Evolutionary conservation across 2,888 invertebrate species (phyloP).

Genomic region (Leptarthrus brevirostris): DNA sequence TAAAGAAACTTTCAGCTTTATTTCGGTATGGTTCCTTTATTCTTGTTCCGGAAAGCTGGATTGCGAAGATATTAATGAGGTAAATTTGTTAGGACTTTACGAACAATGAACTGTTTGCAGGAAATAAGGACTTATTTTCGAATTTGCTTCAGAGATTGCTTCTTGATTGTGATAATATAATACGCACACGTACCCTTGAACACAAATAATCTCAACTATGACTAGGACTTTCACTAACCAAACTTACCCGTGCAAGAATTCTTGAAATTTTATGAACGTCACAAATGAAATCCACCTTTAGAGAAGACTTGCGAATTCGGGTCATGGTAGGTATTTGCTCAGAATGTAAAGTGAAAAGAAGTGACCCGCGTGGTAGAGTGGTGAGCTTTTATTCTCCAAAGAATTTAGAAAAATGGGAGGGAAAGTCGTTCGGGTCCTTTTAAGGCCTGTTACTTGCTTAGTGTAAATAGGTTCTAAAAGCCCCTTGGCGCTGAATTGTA

Average conservation of each 20-base stretch:
- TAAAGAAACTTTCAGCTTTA: constrained; percentile 15
- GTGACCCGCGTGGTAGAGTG: constrained; percentile 5
- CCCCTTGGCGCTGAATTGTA: constrained; percentile 32
- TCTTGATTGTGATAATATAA: too few species aligned
- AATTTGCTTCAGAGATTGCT: too few species aligned
- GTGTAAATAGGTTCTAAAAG: constrained; percentile 32
- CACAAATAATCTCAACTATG: too few species aligned
- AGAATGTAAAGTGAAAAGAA: constrained; percentile 12
- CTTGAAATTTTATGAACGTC: background rate
- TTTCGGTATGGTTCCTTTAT: constrained; percentile 10
- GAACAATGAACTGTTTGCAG: too few species aligned
- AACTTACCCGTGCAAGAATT: too few species aligned
- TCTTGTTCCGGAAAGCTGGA: constrained; percentile 27
- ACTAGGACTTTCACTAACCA: too few species aligned
- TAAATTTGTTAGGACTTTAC: too few species aligned
- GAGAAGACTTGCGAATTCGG: constrained; percentile 2
- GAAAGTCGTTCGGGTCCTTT: constrained; percentile 25
- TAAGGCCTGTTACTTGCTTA: constrained; percentile 32
- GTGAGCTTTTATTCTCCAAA: constrained; percentile 12
- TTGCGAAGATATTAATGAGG: constrained; percentile 23
- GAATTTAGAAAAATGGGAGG: constrained; percentile 3
- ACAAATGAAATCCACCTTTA: background rate
- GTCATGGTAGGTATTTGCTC: constrained; percentile 7
- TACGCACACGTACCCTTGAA: too few species aligned
- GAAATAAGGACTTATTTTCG: too few species aligned